These are phyloP conservation scores for Volucella inanis DNA, from an alignment of 2,888 invertebrate genomes.

Conservation along the genomic window DNA sequence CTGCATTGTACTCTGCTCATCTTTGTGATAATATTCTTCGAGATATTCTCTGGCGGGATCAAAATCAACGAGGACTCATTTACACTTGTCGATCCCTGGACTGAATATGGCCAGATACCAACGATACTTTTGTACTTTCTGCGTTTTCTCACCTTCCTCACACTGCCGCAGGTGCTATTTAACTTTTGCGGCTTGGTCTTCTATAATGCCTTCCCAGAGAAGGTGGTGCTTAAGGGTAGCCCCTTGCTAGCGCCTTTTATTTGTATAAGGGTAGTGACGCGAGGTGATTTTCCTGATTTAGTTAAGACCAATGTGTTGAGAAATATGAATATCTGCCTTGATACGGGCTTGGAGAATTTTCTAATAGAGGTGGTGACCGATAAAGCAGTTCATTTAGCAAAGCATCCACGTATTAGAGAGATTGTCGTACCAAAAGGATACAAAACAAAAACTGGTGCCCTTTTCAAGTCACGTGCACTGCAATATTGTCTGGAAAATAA, in stretches of 20 bases:
- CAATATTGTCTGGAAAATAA: conserved; percentile 97
- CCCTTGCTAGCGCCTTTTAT: conserved; percentile 96
- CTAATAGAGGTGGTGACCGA: conserved; percentile 98
- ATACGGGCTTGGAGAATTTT: conserved; percentile 96
- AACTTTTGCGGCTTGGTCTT: conserved; percentile 91
- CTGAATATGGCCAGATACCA: conserved; percentile 90
- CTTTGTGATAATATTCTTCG: conserved; percentile 89
- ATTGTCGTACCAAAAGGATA: conserved; percentile 94
- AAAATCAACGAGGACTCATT: conserved; percentile 85
- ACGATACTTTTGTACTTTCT: conserved; percentile 90
- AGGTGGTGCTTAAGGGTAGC: conserved; percentile 93
- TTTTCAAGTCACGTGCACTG: conserved; percentile 96
- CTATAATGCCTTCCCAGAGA: conserved; percentile 97
- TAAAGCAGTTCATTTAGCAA: conserved; percentile 90
- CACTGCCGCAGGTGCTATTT: conserved; percentile 94
- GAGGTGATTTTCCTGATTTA: conserved; percentile 96
- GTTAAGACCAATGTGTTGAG: conserved; percentile 93
- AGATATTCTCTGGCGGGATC: conserved; percentile 87
- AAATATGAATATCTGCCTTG: conserved; percentile 93
- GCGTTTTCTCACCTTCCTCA: conserved; percentile 91
- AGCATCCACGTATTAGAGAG: conserved; percentile 92
- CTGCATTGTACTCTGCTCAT: conserved; percentile 91
- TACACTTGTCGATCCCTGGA: conserved; percentile 90
- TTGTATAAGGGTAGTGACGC: conserved; percentile 96
- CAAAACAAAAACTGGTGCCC: conserved; percentile 94